phyloP scores from a whole-genome alignment of 2,113 vertebrate genomes.

The Columbina picui region DNA sequence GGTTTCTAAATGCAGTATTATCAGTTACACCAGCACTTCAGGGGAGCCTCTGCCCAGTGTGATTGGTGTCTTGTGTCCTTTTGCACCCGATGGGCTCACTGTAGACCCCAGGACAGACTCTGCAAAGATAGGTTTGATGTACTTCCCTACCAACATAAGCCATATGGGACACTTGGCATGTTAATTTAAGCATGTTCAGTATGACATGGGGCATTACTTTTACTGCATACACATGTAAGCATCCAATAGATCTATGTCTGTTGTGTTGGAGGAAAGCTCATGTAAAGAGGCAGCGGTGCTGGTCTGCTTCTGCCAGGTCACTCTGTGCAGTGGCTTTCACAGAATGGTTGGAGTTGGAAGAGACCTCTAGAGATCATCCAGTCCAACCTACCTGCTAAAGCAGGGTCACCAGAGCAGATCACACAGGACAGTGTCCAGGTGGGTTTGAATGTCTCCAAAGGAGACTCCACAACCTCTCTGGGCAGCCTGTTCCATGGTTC shows the following conservation, averaged over 20 bases:
- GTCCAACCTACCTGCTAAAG: too few relatives aligned
- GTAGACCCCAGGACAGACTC: background rate
- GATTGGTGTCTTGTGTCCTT: background rate
- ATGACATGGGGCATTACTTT: background rate
- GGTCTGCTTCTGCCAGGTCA: background rate
- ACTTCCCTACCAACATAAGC: background rate
- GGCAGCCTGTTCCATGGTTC: too few relatives aligned
- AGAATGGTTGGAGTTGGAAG: too few relatives aligned
- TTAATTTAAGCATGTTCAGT: background rate
- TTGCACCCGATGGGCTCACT: fast-evolving
- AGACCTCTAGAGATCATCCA: too few relatives aligned
- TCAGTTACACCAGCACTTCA: fast-evolving
- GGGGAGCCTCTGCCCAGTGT: background rate
- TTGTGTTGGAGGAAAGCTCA: background rate
- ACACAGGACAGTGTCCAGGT: too few relatives aligned
- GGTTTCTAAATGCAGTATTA: background rate
- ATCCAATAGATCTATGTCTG: background rate
- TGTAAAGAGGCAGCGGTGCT: background rate
- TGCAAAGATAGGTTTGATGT: background rate
- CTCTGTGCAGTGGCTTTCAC: background rate
- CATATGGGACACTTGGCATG: background rate
- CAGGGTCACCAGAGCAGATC: too few relatives aligned
- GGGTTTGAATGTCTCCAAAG: too few relatives aligned
- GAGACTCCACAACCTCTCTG: too few relatives aligned
- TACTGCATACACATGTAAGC: background rate